Evolutionary conservation across 1,140 invertebrate species (phyloP), one percentile per base, ranked within the genome.

Genomic region (honey bee (Apis mellifera)): DNA sequence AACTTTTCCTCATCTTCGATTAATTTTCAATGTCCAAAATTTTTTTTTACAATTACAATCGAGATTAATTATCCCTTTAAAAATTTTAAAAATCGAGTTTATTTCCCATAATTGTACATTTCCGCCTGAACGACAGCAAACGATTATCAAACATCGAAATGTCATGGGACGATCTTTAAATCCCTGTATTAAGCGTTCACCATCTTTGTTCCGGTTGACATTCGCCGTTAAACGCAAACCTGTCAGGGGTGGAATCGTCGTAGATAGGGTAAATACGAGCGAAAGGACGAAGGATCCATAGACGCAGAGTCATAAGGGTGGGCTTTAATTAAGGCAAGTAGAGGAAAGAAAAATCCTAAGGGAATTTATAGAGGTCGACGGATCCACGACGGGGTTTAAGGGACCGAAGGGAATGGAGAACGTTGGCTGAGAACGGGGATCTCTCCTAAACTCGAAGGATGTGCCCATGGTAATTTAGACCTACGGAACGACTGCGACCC

Each of bases 281-380:
- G 78, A 77, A 86, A 90, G 89, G 89, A 85, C 87, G 80, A 4
- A 42, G 32, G 85, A 60, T 85, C 86, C 86, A 84, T 89, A 82
- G 84, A 69, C 81, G 84, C 60, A 89, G 32, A 42, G 90, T 90
- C 83, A 83, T 90, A 90, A 90, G 89, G 89, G 90, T 90, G 88
- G 90, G 90, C 90, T 93, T 93, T 93, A 93, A 93, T 92, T 93
- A 93, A 93, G 91, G 92, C 92, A 92, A 93, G 92, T 92, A 90
- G 89, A 93, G 92, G 88, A 93, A 93, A 92, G 92, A 93, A 93
- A 93, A 93, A 93, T 92, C 92, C 89, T 92, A 81, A 88, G 92
- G 91, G 92, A 93, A 93, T 93, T 93, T 93, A 93, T 93, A 92
- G 91, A 93, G 92, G 92, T 92, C 89, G 82, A 77, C 78, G 65